Evolutionary conservation across 1,140 invertebrate species (phyloP).

Genomic region (Rhizoglyphus robini): DNA sequence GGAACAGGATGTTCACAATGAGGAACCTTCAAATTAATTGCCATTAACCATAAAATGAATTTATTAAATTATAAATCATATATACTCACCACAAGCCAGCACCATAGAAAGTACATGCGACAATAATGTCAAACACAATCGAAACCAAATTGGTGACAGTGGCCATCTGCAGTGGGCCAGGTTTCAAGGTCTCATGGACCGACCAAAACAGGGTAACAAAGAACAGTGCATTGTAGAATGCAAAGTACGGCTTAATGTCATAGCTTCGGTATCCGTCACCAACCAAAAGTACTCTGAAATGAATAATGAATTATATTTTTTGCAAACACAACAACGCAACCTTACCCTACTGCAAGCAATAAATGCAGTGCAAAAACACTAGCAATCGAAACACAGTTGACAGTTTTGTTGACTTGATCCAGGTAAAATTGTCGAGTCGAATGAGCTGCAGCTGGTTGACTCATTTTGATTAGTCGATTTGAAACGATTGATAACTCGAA

Average conservation of each 20-base stretch:
- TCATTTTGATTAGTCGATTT: not conserved
- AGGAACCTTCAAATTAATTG: not conserved
- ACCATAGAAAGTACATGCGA: not conserved
- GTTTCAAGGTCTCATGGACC: not conserved
- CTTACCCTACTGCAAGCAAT: not conserved
- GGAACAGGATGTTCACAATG: not conserved
- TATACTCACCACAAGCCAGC: not conserved
- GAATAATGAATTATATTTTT: not conserved
- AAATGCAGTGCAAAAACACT: not conserved
- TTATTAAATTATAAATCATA: no score
- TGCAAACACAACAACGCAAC: not conserved
- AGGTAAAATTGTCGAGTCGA: not conserved
- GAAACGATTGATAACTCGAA: not conserved
- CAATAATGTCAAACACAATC: constrained; percentile 1
- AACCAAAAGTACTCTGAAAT: not conserved
- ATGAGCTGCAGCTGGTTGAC: not conserved
- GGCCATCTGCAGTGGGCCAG: not conserved
- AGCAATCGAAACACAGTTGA: constrained; percentile 2
- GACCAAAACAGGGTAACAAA: not conserved
- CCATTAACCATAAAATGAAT: not conserved
- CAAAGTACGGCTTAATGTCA: not conserved
- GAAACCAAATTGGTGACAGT: not conserved
- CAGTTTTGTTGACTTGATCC: not conserved
- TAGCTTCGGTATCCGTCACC: not conserved
- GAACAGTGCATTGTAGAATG: not conserved